Conservation (phyloP, 2,888 invertebrate species). For the Dastarcus helophoroides region DNA sequence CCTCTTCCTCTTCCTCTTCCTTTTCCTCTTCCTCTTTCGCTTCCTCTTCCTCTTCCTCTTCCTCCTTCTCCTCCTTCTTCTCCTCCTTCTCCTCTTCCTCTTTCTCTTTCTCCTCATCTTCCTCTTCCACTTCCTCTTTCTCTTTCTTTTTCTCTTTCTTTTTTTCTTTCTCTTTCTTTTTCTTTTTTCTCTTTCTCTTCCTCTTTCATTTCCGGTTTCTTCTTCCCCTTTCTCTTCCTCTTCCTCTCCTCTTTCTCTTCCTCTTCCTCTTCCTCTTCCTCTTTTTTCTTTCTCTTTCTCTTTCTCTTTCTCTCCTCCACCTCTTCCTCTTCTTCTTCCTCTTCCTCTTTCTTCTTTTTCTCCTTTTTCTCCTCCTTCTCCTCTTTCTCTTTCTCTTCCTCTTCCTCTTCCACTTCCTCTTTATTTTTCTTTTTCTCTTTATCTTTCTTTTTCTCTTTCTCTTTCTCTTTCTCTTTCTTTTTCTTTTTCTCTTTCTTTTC, state of each 20-base stretch:
- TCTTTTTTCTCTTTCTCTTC: background rate
- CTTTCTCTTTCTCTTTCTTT: constrained; percentile 1
- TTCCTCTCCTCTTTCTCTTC: background rate
- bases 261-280: no score
- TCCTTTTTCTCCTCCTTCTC: background rate
- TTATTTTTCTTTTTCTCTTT: background rate
- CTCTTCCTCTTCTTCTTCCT: no score
- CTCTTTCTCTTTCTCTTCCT: background rate
- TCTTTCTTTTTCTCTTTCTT: no score
- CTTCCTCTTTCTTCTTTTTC: background rate
- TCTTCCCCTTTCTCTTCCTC: background rate
- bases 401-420: background rate
- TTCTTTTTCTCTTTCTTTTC: background rate
- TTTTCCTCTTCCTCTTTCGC: no score
- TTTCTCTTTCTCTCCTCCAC: no score
- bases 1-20: no score
- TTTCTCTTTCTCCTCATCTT: no score
- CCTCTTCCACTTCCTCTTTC: no score
- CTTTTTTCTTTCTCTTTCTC: background rate
- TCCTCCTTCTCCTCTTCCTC: no score
- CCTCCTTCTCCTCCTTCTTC: no score
- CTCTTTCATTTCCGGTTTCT: constrained; percentile 3
- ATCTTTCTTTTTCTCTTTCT: constrained; percentile 1
- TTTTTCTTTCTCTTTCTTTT: constrained; percentile 6
- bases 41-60: no score